Conservation (phyloP, 2,113 vertebrate species). For the Montifringilla adamsi region DNA sequence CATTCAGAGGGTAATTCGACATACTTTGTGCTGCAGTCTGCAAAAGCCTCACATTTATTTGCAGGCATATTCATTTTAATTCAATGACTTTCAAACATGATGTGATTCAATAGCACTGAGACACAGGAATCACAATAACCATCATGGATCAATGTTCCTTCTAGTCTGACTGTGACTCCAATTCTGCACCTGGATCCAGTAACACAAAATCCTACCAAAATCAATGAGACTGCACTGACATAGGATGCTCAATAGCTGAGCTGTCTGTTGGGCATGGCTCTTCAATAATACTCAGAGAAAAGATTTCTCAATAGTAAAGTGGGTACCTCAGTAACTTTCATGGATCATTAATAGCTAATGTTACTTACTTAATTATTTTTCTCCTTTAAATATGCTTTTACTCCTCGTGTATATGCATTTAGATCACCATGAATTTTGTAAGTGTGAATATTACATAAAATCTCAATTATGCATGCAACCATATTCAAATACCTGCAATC, state of each 20-base stretch:
- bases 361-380: not conserved
- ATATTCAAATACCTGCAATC: not conserved
- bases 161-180: not conserved
- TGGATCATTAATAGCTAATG: not conserved
- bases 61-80: slow-evolving; percentile 12
- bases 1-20: slow-evolving; percentile 1
- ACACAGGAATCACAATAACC: not conserved
- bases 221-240: not conserved
- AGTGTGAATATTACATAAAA: not conserved
- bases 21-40: not conserved
- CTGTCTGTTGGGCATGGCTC: not conserved
- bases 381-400: not conserved
- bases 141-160: not conserved
- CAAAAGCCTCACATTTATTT: not conserved
- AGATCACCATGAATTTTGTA: not conserved
- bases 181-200: not conserved
- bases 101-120: not conserved
- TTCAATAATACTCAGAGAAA: not conserved
- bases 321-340: not conserved
- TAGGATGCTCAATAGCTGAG: not conserved
- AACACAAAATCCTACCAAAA: not conserved
- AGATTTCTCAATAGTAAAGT: not conserved
- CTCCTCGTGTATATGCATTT: not conserved
- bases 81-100: not conserved
- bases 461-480: not conserved